Base-by-base conservation (phyloP, 2,888 invertebrate species). In the Ariolimax columbianus region DNA sequence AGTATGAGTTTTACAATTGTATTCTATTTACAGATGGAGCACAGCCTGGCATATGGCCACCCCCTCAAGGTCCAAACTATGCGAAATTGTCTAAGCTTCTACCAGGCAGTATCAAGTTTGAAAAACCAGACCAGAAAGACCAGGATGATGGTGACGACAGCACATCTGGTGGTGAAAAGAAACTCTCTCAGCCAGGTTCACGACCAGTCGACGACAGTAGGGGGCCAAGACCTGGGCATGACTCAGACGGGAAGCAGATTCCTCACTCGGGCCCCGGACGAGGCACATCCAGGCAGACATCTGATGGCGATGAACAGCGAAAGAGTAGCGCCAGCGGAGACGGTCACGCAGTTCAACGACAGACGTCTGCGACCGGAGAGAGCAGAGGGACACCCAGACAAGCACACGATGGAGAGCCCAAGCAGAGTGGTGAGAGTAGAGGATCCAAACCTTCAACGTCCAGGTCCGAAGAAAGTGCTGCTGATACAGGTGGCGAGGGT, bases 41-140 rank as follows among this genome's bases (percentile, higher is more conserved):
- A 33, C 55, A 78, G n/a, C 1, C 83, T 36, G 63, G 84, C 30
- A 55, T 72, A 26, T 84, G 84, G 84, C 84, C 84, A 26, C 82
- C 85, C 0, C 55, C 85, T 38, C 51, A 82, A 43, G 79, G 82
- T 36, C 70, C 85, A 6, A 51, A 33, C 40, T 63, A 75, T 33
- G 30, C 40, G 9, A 47, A 30, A 17, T 23, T 43, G 0, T 63
- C 59, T 38, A 59, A 68, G 33, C 33, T 47, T 14, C 68, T 85
- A n/a, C 85, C 85, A 2, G 70, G 80, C 59, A 85, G 47, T 40
- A 82, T 85, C 82, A 75, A 66, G n/a, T 79, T 84, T 63, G 85
- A 82, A 30, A 63, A 66, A 38, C 26, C 40, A 7, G 79, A 78
- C 0, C 72, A 72, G n/a, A 59, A n/a, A n/a, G n/a, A 47, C 17